These are phyloP conservation scores for Leucosticte australis DNA, from an alignment of 2,113 vertebrate genomes.

Conservation along the genomic window DNA sequence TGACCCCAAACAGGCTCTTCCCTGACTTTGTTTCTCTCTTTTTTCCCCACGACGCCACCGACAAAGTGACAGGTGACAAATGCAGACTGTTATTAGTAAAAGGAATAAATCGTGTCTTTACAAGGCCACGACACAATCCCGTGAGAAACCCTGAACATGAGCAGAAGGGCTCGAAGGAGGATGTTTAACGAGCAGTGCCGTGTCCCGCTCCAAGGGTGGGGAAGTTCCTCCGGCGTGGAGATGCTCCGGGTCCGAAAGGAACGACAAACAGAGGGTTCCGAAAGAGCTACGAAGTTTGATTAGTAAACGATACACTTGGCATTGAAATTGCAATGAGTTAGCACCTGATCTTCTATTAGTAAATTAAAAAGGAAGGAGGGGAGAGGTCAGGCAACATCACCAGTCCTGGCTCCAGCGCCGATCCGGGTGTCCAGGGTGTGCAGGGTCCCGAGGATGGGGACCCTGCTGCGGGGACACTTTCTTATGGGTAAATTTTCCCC, in stretches of 20 bases:
- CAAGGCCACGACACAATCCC: accelerated
- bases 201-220: neutral
- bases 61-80: neutral
- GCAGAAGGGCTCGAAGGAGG: too few species aligned
- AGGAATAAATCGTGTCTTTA: neutral
- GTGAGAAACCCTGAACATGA: accelerated
- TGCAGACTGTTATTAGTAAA: too few species aligned
- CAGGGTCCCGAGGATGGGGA: neutral
- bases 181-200: neutral
- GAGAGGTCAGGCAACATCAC: neutral
- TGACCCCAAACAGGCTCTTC: too few species aligned
- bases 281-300: neutral
- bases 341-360: neutral
- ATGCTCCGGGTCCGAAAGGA: neutral
- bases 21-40: neutral
- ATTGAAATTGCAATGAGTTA: neutral
- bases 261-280: neutral
- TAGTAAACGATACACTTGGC: neutral
- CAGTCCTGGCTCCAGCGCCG: neutral
- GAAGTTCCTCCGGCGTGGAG: neutral
- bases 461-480: neutral
- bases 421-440: neutral
- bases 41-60: accelerated
- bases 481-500: neutral
- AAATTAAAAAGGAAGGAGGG: neutral